Evolutionary conservation across 2,797 vertebrate genomes (phyloP).

Genomic region (Anguilla anguilla): DNA sequence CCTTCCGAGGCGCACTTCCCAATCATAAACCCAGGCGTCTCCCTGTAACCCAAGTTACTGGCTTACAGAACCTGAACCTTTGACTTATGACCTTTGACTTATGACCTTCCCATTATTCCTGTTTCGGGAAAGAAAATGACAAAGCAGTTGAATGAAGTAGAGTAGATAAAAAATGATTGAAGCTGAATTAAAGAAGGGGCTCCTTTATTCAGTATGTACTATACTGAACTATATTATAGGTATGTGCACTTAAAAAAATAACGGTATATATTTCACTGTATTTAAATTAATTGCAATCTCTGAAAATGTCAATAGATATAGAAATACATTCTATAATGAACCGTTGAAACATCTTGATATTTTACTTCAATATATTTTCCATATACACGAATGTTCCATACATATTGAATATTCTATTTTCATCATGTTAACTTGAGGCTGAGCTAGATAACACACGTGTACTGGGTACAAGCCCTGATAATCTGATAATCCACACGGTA

Average conservation of each 20-base stretch:
- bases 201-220: neutral
- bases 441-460: neutral
- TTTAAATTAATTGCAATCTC: too few species aligned
- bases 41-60: neutral
- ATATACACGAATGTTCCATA: too few species aligned
- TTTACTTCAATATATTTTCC: too few species aligned
- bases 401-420: too few species aligned
- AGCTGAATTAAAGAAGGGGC: neutral
- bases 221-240: neutral
- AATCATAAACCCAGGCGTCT: neutral
- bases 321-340: too few species aligned
- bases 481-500: neutral
- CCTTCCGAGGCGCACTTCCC: neutral
- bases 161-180: neutral
- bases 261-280: too few species aligned
- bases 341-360: too few species aligned
- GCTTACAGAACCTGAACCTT: neutral
- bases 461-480: neutral
- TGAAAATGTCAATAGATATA: too few species aligned
- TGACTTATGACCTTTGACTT: conserved; percentile 6
- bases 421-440: too few species aligned
- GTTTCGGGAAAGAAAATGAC: neutral
- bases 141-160: neutral
- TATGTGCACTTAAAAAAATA: neutral
- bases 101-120: neutral